Base-by-base conservation (phyloP, 2,888 invertebrate species). In the Cataglyphis cursor region DNA sequence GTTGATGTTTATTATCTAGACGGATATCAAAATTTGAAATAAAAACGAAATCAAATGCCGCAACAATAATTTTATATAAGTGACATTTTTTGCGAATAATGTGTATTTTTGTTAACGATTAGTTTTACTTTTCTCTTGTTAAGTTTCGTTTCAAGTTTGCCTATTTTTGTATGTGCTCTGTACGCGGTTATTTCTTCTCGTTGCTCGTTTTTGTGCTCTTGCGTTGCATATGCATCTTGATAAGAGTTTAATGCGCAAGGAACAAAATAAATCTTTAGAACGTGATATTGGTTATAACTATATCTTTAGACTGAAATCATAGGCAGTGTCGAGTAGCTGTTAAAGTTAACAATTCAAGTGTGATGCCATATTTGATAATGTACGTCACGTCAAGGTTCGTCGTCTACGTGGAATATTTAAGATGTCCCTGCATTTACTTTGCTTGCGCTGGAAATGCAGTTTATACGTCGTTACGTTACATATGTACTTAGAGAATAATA, bases 351-450 rank as follows among this genome's bases (percentile, higher is more conserved):
- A 80, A 72, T 54, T 72, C 59, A 78, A 61, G 72, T 72, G 24
- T 48, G 59, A 70, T 59, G 70, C 24, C 18, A 35, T 80, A 80
- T 80, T 80, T 72, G 72, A 80, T 72, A 61, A 80, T 80, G 78
- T 72, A 35, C 24, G 72, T 80, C 78, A 80, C 78, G 78, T 80
- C 78, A 80, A 80, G 78, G 78, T 48, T 35, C 59, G 44, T 61
- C 48, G 72, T 72, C 35, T 72, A 61, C 72, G 78, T 80, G 78
- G 78, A 80, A 80, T 80, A 80, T 72, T 80, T 80, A 80, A 70
- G 35, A 44, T 61, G 66, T 61, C 44, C 72, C 59, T 48, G 72
- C 78, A 61, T 80, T 80, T 72, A 57, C 78, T 59, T 61, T 35
- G 59, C 78, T 35, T 12, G 5, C 35, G 59, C 59, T 70, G 12